phyloP scores from a whole-genome alignment of 1,140 invertebrate genomes.

The Psix sp. region DNA sequence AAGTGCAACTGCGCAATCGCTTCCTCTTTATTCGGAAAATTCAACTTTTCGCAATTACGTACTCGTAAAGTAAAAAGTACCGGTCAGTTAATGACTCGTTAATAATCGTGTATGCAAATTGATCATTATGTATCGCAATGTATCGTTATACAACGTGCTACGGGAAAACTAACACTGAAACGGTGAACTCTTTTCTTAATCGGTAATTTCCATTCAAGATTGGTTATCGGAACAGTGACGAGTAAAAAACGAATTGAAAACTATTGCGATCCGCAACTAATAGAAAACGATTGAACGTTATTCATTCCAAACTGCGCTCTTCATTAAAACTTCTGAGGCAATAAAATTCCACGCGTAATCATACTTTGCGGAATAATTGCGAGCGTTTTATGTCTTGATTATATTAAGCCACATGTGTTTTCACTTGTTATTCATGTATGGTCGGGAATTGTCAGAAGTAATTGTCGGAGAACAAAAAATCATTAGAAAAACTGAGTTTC shows the following conservation, averaged over 20 bases:
- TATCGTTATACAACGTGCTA: no score
- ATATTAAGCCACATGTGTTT: conserved; percentile 29
- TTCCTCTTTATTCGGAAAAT: no score
- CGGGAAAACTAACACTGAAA: no score
- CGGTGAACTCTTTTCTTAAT: conserved; percentile 1
- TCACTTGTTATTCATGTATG: conserved; percentile 38
- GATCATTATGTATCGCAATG: no score
- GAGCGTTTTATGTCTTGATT: conserved; percentile 38
- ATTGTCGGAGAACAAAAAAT: conserved; percentile 11
- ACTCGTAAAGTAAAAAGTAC: no score
- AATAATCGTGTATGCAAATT: no score
- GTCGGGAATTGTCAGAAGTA: conserved; percentile 6
- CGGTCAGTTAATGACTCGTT: no score
- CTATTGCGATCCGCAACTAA: conserved; percentile 5
- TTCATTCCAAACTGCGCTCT: conserved; percentile 6
- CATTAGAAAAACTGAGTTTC: background rate
- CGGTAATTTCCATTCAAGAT: conserved; percentile 9
- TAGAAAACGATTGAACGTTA: conserved; percentile 25
- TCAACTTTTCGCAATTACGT: no score
- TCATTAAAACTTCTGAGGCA: conserved; percentile 19
- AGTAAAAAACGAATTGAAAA: conserved; percentile 31
- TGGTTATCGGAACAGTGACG: conserved; percentile 6
- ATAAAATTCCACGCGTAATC: conserved; percentile 18
- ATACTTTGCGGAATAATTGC: conserved; percentile 27
- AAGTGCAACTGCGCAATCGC: no score